Conservation (phyloP, 2,113 vertebrate genomes). For the Zapornia atra region DNA sequence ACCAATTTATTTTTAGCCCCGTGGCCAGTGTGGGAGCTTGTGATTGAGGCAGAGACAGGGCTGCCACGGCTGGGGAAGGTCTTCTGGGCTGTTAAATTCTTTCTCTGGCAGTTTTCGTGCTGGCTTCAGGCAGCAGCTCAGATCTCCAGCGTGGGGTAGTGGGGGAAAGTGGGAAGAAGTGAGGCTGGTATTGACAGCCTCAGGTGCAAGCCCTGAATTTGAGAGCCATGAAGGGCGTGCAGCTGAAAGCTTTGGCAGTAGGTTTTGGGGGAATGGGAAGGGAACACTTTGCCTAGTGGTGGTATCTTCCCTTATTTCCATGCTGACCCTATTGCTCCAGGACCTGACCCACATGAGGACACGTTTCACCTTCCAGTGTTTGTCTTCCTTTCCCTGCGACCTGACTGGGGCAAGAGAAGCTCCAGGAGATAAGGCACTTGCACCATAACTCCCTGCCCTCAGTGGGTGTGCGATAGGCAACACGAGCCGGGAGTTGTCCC, state of each 20-base stretch:
- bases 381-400: not conserved
- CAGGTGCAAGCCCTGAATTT: not conserved
- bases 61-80: not conserved
- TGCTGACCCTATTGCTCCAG: not conserved
- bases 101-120: not conserved
- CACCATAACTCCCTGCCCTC: not conserved
- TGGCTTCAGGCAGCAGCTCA: not conserved
- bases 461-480: fast-evolving
- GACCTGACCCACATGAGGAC: not conserved
- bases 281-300: not conserved
- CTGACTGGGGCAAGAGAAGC: not conserved
- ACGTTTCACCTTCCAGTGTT: not conserved
- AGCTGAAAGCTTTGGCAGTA: not conserved
- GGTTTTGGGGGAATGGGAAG: not conserved
- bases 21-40: not conserved
- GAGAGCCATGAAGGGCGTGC: fast-evolving
- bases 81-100: not conserved
- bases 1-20: not conserved
- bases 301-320: not conserved
- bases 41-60: not conserved
- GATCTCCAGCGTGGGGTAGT: not conserved
- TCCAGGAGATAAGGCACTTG: not conserved
- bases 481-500: fast-evolving
- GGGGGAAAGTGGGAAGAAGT: not conserved
- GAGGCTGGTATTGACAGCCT: not conserved